phyloP scores from a whole-genome alignment of 1,140 invertebrate species.

The Drosophila baimaii region DNA sequence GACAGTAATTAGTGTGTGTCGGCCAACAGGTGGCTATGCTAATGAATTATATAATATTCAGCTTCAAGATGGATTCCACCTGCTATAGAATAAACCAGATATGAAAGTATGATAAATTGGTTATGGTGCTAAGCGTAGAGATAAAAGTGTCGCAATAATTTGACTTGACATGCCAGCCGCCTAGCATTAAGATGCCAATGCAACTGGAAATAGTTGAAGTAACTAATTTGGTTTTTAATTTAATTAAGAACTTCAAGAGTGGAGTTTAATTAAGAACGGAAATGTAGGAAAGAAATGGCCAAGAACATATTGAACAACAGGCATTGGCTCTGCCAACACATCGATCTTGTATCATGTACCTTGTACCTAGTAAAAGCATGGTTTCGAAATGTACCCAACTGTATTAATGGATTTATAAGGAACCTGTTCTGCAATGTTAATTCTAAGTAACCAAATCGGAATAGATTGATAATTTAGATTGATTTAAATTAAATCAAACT shows the following conservation, averaged over 20 bases:
- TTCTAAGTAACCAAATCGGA: not conserved
- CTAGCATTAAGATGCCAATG: not conserved
- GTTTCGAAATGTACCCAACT: not conserved
- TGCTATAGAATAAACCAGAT: constrained; percentile 14
- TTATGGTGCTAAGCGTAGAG: constrained; percentile 16
- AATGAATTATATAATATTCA: constrained; percentile 28
- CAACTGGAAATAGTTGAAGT: not conserved
- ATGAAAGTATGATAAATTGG: constrained; percentile 27
- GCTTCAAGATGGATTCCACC: not conserved
- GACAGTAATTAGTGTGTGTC: constrained; percentile 21
- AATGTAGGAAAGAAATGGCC: too few species aligned
- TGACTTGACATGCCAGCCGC: constrained; percentile 16
- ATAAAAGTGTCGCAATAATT: constrained; percentile 30
- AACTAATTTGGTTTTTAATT: not conserved
- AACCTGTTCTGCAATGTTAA: not conserved
- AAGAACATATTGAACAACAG: too few species aligned
- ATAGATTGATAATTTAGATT: not conserved
- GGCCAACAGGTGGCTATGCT: constrained; percentile 46
- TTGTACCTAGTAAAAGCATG: not conserved
- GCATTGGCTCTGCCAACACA: too few species aligned
- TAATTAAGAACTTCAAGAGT: not conserved
- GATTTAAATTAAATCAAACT: constrained; percentile 2
- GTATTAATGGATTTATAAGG: not conserved
- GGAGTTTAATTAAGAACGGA: not conserved
- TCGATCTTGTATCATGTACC: too few species aligned